Evolutionary conservation across 2,797 vertebrate genomes (phyloP).

Genomic region (Craterocephalus amniculus): DNA sequence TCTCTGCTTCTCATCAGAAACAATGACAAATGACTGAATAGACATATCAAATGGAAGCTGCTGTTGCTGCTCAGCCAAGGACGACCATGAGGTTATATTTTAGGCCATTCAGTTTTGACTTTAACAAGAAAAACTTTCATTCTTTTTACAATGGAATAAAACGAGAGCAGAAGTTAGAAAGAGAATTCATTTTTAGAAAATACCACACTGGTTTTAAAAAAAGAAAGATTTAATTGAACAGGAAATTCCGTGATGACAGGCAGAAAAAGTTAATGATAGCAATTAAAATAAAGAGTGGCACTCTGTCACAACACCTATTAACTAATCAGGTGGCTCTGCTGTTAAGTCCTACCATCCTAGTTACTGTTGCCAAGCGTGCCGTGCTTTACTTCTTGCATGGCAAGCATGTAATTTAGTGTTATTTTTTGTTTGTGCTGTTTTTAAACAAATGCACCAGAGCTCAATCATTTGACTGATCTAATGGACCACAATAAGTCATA

Average conservation of each 20-base stretch:
- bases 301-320: slow-evolving; percentile 1
- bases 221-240: not conserved
- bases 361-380: not conserved
- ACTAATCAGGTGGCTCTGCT: not conserved
- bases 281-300: slow-evolving; percentile 1
- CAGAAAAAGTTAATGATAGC: not conserved
- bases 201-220: not conserved
- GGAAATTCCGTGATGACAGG: not conserved
- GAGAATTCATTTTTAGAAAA: not conserved
- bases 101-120: not conserved
- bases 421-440: not conserved
- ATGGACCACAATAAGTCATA: not conserved
- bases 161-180: not conserved
- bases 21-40: not conserved
- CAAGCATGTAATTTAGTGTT: not conserved
- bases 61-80: not conserved
- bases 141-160: not conserved
- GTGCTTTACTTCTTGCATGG: not conserved
- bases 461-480: not conserved
- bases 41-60: not conserved
- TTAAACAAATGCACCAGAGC: not conserved
- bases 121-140: slow-evolving; percentile 16
- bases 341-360: not conserved
- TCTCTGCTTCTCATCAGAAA: not conserved
- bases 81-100: not conserved